Percentiles rank a stretch among this genome's conserved stretches.
Conservation (phyloP, 2,888 invertebrate species). For the Phragmatobia fuliginosa region DNA sequence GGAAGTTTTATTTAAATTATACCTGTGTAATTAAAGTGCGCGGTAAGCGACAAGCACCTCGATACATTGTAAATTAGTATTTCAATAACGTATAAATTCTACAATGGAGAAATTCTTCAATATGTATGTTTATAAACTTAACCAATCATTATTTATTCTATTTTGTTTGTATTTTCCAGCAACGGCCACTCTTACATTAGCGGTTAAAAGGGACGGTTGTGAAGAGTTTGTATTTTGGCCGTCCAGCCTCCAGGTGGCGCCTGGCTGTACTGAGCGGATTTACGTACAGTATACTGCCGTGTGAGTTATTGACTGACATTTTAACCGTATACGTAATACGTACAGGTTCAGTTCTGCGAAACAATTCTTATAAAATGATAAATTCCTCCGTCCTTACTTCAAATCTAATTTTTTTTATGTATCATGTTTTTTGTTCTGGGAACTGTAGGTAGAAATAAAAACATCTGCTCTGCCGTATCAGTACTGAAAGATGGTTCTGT, state of each 20-base stretch:
- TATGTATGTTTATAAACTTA: neutral
- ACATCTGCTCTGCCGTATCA: neutral
- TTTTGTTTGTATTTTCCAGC: conserved; percentile 46
- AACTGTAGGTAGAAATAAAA: no score
- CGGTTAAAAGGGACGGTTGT: conserved; percentile 55
- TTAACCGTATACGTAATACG: neutral
- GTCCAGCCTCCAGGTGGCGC: conserved; percentile 50
- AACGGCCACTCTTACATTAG: conserved; percentile 53
- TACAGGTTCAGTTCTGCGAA: neutral
- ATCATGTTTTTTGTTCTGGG: no score
- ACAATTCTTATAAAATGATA: neutral
- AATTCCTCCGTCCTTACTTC: neutral
- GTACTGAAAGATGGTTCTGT: neutral
- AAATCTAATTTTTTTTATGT: neutral
- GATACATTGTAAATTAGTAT: neutral
- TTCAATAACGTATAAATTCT: no score
- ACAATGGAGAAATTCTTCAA: no score
- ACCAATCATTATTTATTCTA: neutral
- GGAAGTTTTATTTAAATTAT: neutral
- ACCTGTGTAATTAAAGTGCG: neutral
- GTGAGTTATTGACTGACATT: conserved; percentile 40
- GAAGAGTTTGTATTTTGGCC: conserved; percentile 63
- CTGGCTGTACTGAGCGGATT: conserved; percentile 53
- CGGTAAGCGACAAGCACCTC: neutral
- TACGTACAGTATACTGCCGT: conserved; percentile 70